Base-by-base conservation (phyloP, 2,888 invertebrate species). In the Megaustenia siamemsis region DNA sequence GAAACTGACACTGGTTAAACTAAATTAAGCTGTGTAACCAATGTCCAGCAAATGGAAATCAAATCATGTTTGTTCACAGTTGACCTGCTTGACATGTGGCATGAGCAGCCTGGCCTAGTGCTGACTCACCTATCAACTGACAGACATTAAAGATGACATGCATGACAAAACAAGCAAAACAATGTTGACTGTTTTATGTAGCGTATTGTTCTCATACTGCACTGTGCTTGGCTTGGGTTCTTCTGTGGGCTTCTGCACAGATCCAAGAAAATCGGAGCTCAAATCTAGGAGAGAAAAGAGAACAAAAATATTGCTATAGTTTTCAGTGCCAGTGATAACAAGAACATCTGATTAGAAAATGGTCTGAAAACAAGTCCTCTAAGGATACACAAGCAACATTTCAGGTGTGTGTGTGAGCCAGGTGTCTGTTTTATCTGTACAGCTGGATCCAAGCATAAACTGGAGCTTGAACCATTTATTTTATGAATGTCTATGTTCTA, bases 181-280 rank as follows among this genome's bases (percentile, higher is more conserved):
- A 8, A 73, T 49, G 73, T 49, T 73, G 73, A 49, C 28, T 73
- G 43, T 32, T 32, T 28, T 45, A 49, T 18, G 45, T 49, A 49
- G 53, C 32, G 32, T 32, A 49, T n/a, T 43, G 71, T 71, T 73
- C 49, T 49, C 49, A 49, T 5, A 49, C 73, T 73, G 45, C 3
- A 49, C 45, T 73, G 73, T 73, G 73, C 32, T 73, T 15, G 49
- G 49, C 32, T 6, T 45, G 18, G 35, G 49, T 32, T 73, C 49
- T 1, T 49, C 49, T 49, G 49, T 73, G 12, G 45, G 49, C 49
- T 73, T 73, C 49, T 73, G 73, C n/a, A 73, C 73, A 49, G 73
- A 73, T 53, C 73, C 73, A 5, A 73, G 21, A 49, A 73, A 73
- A 32, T 49, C 49, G 0, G 49, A 28, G 5, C 32, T 35, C 49